These are phyloP conservation scores for Pseudois nayaur DNA, from an alignment of 2,113 vertebrate species.

Conservation along the genomic window DNA sequence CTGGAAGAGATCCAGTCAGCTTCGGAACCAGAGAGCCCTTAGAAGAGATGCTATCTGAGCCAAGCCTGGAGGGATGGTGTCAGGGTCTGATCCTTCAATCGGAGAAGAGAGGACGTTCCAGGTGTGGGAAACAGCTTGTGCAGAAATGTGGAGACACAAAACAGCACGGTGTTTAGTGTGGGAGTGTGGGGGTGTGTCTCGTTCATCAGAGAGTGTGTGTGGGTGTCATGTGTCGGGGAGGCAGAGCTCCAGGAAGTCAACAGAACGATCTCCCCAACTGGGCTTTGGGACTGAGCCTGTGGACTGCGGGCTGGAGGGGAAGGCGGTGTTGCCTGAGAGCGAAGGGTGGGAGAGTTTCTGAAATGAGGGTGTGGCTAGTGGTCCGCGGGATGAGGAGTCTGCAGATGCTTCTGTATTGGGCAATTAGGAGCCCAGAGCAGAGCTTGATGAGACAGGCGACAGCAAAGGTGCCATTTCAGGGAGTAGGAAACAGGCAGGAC, in stretches of 20 bases:
- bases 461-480: background rate
- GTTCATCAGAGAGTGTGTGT: background rate
- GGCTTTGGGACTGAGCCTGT: background rate
- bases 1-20: fast-evolving
- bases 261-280: background rate
- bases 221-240: fast-evolving
- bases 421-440: background rate
- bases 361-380: fast-evolving
- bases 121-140: background rate
- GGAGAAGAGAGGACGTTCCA: background rate
- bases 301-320: background rate
- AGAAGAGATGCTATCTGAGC: background rate
- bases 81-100: background rate
- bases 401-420: background rate
- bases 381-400: background rate
- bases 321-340: fast-evolving
- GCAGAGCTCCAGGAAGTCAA: fast-evolving
- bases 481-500: background rate
- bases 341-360: background rate
- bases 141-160: background rate
- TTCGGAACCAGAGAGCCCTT: background rate
- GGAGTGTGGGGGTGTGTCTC: background rate
- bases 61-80: background rate
- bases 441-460: background rate
- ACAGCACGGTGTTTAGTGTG: background rate